phyloP scores from a whole-genome alignment of 2,888 invertebrate species.

The Coremacera marginata region DNA sequence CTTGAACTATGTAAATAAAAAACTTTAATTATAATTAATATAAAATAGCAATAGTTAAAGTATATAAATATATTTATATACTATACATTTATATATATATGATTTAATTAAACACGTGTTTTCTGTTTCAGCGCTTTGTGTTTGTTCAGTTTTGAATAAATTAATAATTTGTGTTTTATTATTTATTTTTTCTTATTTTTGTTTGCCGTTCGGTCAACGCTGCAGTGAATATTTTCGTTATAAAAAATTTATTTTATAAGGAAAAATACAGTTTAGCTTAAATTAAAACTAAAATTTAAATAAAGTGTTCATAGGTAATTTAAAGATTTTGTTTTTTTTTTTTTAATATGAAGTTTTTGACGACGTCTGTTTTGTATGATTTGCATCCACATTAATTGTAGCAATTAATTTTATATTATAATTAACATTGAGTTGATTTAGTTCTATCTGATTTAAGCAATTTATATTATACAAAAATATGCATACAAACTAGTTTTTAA shows the following conservation, averaged over 20 bases:
- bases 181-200: conserved; percentile 28
- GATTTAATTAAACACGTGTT: conserved; percentile 17
- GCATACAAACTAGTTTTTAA: conserved; percentile 7
- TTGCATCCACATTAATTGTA: conserved; percentile 4
- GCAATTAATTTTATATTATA: conserved; percentile 11
- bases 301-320: conserved; percentile 17
- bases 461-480: conserved; percentile 35
- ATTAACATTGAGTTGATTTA: conserved; percentile 20
- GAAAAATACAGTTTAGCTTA: conserved; percentile 25
- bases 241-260: conserved; percentile 25
- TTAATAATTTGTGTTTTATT: not conserved
- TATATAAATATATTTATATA: not conserved
- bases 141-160: not conserved
- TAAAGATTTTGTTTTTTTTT: not conserved
- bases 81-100: conserved; percentile 15
- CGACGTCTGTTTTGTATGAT: not conserved
- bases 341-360: conserved; percentile 14
- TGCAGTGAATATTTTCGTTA: conserved; percentile 3
- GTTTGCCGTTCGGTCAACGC: conserved; percentile 9
- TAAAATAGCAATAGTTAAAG: not conserved
- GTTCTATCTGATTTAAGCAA: conserved; percentile 19
- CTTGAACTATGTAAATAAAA: conserved; percentile 7
- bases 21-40: conserved; percentile 10
- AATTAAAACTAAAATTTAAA: conserved; percentile 18
- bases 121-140: not conserved